phyloP scores from a whole-genome alignment of 2,888 invertebrate species.

The Platycheirus rosarum region DNA sequence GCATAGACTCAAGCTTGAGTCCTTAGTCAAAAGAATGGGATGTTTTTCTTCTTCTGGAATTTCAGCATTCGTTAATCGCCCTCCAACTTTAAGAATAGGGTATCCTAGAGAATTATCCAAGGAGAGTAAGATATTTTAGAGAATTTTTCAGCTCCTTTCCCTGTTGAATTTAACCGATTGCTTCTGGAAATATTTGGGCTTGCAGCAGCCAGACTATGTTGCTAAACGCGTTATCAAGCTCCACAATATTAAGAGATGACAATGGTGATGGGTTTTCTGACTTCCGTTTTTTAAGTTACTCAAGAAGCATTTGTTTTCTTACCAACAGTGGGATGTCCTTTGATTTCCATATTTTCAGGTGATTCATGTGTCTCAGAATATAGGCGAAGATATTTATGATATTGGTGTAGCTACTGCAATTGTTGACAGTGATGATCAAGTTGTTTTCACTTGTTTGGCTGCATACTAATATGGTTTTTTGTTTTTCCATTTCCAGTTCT shows the following conservation, averaged over 20 bases:
- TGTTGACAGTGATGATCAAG: not conserved
- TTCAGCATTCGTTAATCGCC: too few relatives aligned
- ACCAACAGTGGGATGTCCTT: not conserved
- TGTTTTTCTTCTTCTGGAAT: too few relatives aligned
- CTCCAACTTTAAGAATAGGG: too few relatives aligned
- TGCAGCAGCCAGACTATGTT: slow-evolving; percentile 4
- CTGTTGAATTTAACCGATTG: not conserved
- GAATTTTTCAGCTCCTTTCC: slow-evolving; percentile 19
- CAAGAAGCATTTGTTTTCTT: slow-evolving; percentile 9
- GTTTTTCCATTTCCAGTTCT: slow-evolving; percentile 41
- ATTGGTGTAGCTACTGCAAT: slow-evolving; percentile 14
- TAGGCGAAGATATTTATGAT: slow-evolving; percentile 27
- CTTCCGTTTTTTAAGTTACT: not conserved
- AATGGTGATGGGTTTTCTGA: not conserved
- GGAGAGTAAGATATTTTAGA: slow-evolving; percentile 37
- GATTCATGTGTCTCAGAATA: slow-evolving; percentile 13
- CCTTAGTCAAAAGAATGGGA: too few relatives aligned
- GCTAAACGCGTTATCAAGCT: slow-evolving; percentile 1
- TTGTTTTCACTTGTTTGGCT: not conserved
- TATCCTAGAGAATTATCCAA: too few relatives aligned
- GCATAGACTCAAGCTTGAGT: too few relatives aligned
- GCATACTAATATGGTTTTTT: slow-evolving; percentile 8
- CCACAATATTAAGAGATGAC: not conserved
- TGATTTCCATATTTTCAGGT: slow-evolving; percentile 7
- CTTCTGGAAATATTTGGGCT: not conserved